Conservation (phyloP, 2,113 vertebrate species). For the Datnioides undecimradiatus region DNA sequence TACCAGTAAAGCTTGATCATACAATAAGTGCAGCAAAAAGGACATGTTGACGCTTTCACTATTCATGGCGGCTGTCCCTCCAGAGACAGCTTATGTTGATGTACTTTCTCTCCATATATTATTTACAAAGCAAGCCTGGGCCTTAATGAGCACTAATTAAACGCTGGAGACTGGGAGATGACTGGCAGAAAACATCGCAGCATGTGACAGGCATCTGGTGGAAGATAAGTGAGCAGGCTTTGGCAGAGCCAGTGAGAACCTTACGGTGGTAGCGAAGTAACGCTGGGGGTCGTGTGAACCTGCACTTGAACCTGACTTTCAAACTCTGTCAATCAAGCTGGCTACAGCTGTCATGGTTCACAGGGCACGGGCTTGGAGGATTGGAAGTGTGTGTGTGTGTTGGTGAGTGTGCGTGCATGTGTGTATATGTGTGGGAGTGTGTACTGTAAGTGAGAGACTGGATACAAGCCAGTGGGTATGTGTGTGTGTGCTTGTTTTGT, state of each 20-base stretch:
- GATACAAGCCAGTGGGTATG: constrained; percentile 39
- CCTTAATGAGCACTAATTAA: constrained; percentile 84
- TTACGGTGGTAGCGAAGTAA: constrained; percentile 35
- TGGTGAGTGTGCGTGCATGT: constrained; percentile 14
- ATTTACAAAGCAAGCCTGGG: constrained; percentile 78
- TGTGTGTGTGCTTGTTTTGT: no score
- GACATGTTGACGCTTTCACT: constrained; percentile 60
- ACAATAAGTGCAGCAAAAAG: constrained; percentile 40
- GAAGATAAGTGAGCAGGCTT: constrained; percentile 64
- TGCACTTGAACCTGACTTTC: constrained; percentile 75
- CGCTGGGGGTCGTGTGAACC: constrained; percentile 67
- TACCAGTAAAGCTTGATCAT: constrained; percentile 28
- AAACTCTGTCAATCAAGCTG: constrained; percentile 76
- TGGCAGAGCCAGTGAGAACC: constrained; percentile 39
- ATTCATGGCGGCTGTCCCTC: constrained; percentile 62
- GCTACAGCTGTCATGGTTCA: constrained; percentile 75
- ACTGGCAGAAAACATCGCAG: constrained; percentile 80
- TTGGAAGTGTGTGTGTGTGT: constrained; percentile 17
- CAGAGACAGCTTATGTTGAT: constrained; percentile 72
- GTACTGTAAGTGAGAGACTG: constrained; percentile 38
- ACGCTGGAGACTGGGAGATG: constrained; percentile 71
- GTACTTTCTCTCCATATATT: constrained; percentile 76
- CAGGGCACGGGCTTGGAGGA: constrained; percentile 53
- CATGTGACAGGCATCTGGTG: constrained; percentile 82
- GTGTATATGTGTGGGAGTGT: no score